Percentiles rank a stretch among this genome's conserved stretches.
Conservation (phyloP, 2,113 vertebrate species). For the Stictonetta naevosa region DNA sequence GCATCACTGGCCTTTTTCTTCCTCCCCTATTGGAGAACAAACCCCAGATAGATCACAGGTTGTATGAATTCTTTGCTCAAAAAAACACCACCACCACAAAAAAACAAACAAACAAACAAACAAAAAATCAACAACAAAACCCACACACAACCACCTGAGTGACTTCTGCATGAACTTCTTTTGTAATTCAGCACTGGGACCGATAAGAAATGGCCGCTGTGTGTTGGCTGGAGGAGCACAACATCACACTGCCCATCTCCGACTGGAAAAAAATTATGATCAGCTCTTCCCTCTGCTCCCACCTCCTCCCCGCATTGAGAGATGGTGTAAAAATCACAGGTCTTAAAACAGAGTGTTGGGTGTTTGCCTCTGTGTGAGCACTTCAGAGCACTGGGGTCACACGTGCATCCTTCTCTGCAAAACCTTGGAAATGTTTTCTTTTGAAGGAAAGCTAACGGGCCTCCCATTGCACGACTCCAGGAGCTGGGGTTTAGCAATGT, state of each 20-base stretch:
- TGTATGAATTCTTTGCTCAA: constrained; percentile 7
- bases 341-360: not conserved
- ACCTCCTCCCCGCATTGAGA: not conserved
- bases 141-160: not conserved
- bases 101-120: not conserved
- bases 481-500: not conserved
- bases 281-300: not conserved
- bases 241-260: not conserved
- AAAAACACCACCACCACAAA: not conserved
- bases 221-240: not conserved
- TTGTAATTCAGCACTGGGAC: constrained; percentile 11
- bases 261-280: not conserved
- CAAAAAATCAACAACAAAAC: too few relatives aligned
- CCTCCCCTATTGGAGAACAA: not conserved
- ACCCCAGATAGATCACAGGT: not conserved
- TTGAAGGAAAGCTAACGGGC: not conserved
- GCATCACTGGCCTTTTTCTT: constrained; percentile 1
- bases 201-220: not conserved
- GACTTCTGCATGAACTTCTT: constrained; percentile 42
- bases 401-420: not conserved
- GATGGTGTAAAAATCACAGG: not conserved
- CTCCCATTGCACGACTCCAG: not conserved
- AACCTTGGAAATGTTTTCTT: not conserved
- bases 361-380: not conserved
- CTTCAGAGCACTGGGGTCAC: not conserved